Conservation (phyloP, 1,140 invertebrate species). For the Homarus americanus region DNA sequence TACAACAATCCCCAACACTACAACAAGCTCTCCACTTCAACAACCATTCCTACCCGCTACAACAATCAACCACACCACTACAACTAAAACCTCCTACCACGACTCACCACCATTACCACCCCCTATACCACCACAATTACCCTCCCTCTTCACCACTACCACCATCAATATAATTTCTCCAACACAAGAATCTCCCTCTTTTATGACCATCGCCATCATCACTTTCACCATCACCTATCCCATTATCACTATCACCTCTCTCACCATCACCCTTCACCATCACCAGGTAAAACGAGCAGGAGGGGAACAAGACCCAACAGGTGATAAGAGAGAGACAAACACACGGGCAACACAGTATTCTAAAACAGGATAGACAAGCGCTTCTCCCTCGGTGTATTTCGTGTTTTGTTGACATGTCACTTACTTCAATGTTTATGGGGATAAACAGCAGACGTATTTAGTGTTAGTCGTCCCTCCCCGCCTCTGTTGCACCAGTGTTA, state of each 20-base stretch:
- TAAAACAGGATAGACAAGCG: not conserved
- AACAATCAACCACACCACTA: too few species aligned
- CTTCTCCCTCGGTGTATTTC: not conserved
- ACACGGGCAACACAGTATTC: not conserved
- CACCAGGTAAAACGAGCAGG: not conserved
- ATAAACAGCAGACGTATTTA: not conserved
- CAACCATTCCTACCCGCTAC: too few species aligned
- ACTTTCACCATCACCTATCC: not conserved
- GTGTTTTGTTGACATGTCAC: slow-evolving; percentile 11
- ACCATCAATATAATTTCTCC: not conserved
- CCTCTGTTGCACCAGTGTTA: not conserved
- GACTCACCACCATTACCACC: not conserved
- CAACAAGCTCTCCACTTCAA: not conserved
- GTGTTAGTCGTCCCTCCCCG: not conserved
- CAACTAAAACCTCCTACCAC: not conserved
- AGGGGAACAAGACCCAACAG: not conserved
- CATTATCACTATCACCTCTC: not conserved
- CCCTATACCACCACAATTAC: not conserved
- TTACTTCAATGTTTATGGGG: slow-evolving; percentile 6
- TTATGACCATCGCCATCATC: not conserved
- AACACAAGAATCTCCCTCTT: not conserved
- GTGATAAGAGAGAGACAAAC: not conserved
- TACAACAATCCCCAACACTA: not conserved
- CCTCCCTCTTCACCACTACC: not conserved
- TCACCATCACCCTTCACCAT: not conserved